Conservation (phyloP, 2,797 vertebrate species). For the Phaenicophaeus curvirostris region DNA sequence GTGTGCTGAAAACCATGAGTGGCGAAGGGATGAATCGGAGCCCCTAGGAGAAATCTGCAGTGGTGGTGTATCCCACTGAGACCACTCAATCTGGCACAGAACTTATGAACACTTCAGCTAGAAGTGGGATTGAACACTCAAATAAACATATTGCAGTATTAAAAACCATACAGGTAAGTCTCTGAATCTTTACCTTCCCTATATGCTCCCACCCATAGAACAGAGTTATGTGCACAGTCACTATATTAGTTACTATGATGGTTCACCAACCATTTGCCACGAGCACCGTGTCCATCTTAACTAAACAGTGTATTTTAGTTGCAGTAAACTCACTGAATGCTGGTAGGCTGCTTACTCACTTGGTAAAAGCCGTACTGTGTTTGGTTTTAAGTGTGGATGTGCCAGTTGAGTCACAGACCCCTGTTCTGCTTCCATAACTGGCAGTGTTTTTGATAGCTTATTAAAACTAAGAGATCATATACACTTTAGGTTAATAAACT, state of each 20-base stretch:
- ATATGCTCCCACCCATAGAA: not conserved
- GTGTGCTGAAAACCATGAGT: not conserved
- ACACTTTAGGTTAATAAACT: not conserved
- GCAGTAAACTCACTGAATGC: rapidly evolving
- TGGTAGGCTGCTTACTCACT: not conserved
- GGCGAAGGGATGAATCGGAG: not conserved
- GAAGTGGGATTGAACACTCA: not conserved
- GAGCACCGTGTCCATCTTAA: too few relatives aligned
- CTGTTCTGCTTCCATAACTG: not conserved
- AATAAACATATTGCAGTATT: not conserved
- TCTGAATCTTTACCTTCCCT: too few relatives aligned
- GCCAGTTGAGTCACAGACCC: not conserved
- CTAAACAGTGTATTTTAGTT: not conserved
- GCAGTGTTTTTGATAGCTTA: not conserved
- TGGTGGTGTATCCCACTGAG: not conserved
- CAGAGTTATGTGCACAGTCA: rapidly evolving
- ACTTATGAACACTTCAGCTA: not conserved
- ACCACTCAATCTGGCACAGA: not conserved
- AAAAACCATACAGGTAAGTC: not conserved
- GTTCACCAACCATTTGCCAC: not conserved
- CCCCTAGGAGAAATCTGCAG: not conserved
- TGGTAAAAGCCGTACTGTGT: not conserved
- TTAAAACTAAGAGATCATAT: not conserved
- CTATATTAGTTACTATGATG: not conserved
- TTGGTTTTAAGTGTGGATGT: not conserved